Evolutionary conservation across 53 echinoderm and acorn worm genomes (phyloP), one percentile per base, ranked within the genome.

Genomic region (Holothuria scabra): DNA sequence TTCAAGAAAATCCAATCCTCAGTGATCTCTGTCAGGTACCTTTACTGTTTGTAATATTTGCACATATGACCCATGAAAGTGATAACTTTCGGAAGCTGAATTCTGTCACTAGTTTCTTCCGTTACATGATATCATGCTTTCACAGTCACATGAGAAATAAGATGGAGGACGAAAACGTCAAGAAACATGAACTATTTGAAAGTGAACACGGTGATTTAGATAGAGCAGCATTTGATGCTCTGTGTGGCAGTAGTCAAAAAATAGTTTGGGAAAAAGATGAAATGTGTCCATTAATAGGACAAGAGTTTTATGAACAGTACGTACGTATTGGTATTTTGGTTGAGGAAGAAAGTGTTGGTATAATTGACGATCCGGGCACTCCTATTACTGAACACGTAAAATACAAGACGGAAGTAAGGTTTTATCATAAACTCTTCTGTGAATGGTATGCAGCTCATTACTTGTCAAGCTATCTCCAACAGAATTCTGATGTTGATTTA

Each of bases 21-120:
- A 55, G 28, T 12, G 76, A 76, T 26, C 49, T 76, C 12, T 76
- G 76, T 22, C 38, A 56, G 3, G 76, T 76, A 49, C 76, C 76
- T 10, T 12, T 76, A 4, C 29, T 76, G 0, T 76, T 76, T 13
- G 76, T 55, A 6, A 76, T 52, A 28, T 76, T 56, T 16, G 76
- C 76, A 14, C 76, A 76, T 16, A 76, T 76, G 49, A 56, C 76
- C 20, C 49, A 76, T 26, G 76, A 76, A 28, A 76, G 20, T 12
- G 25, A 41, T 22, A 25, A 74, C 8, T 46, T 74, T 22, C 8
- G n/a, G 6, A 74, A 35, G 1, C 6, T 74, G 2, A 20, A 48
- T 8, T 74, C 74, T 2, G 74, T 74, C n/a, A 74, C 74, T 1
- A 46, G 26, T 9, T 74, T 74, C 22, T 74, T 74, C 48, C 46